Conservation (phyloP, 2,888 invertebrate genomes). For the Chrysina gloriosa region DNA sequence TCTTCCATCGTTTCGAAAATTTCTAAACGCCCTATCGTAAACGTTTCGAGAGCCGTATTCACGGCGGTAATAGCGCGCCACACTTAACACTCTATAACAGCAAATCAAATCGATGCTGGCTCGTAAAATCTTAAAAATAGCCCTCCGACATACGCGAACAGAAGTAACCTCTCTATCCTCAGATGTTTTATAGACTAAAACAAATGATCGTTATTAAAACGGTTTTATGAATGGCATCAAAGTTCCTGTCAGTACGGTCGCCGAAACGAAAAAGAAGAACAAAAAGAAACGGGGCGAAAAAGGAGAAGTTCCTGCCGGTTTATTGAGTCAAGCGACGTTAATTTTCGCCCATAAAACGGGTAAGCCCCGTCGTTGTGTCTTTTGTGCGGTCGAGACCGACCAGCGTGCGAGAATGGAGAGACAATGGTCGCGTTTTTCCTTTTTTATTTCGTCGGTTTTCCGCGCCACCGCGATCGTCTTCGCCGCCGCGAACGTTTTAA, state of each 20-base stretch:
- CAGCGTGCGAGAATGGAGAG: neutral
- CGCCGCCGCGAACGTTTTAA: neutral
- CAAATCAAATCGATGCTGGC: slow-evolving; percentile 27
- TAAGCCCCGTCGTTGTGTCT: neutral
- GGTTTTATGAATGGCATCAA: slow-evolving; percentile 36
- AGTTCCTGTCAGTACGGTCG: neutral
- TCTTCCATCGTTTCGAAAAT: neutral
- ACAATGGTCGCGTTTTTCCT: too few relatives aligned
- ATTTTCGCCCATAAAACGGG: slow-evolving; percentile 7
- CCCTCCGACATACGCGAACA: neutral
- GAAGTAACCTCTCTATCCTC: slow-evolving; percentile 26
- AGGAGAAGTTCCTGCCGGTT: neutral
- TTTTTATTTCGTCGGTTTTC: neutral
- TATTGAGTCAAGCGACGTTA: slow-evolving; percentile 32
- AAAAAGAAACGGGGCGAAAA: neutral
- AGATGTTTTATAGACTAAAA: slow-evolving; percentile 36
- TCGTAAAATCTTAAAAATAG: slow-evolving; percentile 28
- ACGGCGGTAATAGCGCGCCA: slow-evolving; percentile 4
- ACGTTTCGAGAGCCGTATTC: slow-evolving; percentile 3
- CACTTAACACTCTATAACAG: slow-evolving; percentile 29
- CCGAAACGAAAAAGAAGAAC: neutral
- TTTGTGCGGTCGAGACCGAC: neutral
- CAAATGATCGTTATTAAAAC: slow-evolving; percentile 32
- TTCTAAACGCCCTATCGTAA: slow-evolving; percentile 9
- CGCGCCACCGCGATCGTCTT: neutral